Evolutionary conservation across 2,797 vertebrate species (phyloP).

Genomic region (Poecile montanus): DNA sequence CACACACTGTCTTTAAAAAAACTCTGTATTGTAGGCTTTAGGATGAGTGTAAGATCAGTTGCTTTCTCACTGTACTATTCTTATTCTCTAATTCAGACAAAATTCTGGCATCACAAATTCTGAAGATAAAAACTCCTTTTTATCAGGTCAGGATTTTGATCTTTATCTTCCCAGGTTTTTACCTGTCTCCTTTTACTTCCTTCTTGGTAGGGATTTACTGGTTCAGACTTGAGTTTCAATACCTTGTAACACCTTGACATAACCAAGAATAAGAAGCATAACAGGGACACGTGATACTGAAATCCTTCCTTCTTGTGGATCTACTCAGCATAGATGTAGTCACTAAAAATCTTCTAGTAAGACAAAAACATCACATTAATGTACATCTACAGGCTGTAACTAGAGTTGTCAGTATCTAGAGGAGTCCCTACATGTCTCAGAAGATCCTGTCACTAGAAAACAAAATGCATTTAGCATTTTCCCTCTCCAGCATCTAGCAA

Average conservation of each 20-base stretch:
- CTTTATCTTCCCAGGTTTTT: neutral
- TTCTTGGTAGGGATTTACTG: neutral
- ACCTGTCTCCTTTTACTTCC: neutral
- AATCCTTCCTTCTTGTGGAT: neutral
- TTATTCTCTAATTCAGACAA: neutral
- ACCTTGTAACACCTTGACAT: neutral
- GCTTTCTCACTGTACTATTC: neutral
- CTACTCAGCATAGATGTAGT: neutral
- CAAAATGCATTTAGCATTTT: neutral
- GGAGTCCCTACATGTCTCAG: neutral
- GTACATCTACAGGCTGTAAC: neutral
- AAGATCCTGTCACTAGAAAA: neutral
- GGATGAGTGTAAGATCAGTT: neutral
- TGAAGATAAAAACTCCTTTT: neutral
- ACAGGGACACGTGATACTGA: neutral
- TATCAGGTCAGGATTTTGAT: neutral
- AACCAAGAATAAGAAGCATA: neutral
- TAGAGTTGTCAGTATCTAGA: neutral
- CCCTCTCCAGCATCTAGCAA: neutral
- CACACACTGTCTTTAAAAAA: neutral
- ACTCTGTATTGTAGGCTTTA: neutral
- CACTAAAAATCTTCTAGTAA: neutral
- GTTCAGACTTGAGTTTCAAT: neutral
- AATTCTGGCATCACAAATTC: neutral
- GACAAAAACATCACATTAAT: neutral